Evolutionary conservation across 2,113 vertebrate species (phyloP).

Genomic region (Perca schrenkii): DNA sequence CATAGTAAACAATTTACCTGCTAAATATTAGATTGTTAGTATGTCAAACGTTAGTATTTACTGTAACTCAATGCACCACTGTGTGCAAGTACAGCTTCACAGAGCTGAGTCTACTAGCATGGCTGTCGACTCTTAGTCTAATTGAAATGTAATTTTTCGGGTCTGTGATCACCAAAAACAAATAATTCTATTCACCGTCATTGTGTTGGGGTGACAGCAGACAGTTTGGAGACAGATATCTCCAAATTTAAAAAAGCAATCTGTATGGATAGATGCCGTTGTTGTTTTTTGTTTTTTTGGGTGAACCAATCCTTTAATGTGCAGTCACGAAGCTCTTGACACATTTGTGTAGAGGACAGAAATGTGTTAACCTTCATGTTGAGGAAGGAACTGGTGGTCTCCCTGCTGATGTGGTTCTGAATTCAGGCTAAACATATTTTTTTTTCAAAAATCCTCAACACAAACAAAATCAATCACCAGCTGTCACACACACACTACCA

Average conservation of each 20-base stretch:
- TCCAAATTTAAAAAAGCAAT: not conserved
- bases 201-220: not conserved
- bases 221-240: not conserved
- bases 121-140: not conserved
- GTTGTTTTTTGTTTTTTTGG: not conserved
- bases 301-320: not conserved
- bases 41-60: not conserved
- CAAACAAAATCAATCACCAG: constrained; percentile 79
- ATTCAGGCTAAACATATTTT: constrained; percentile 64
- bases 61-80: no score
- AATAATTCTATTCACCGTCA: not conserved
- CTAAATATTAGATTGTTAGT: not conserved
- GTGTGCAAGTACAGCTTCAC: not conserved
- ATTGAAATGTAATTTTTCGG: not conserved
- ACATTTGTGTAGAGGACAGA: constrained; percentile 18
- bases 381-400: constrained; percentile 60
- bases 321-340: constrained; percentile 5
- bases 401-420: constrained; percentile 47
- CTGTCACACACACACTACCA: constrained; percentile 69
- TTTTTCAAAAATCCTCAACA: constrained; percentile 57
- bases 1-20: not conserved
- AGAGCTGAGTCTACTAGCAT: no score
- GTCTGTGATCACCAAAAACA: not conserved
- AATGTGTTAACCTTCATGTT: constrained; percentile 47
- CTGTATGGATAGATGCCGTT: not conserved